These are phyloP conservation scores for Psittacula echo DNA, from an alignment of 2,797 vertebrate species.

Conservation along the genomic window DNA sequence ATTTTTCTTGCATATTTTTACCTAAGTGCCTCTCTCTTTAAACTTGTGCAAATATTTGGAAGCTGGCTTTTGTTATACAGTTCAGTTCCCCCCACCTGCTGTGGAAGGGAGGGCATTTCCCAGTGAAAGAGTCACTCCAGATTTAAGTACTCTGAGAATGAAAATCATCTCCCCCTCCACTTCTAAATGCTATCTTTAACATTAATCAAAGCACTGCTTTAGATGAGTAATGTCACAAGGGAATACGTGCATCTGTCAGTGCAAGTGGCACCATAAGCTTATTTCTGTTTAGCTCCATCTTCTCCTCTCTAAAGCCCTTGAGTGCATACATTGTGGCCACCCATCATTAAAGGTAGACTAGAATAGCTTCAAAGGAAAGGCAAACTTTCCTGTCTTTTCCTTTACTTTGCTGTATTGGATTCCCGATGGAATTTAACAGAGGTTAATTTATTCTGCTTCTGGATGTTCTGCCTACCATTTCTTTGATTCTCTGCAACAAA, in stretches of 20 bases:
- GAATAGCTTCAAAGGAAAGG: not conserved
- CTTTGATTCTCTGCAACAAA: conserved; percentile 11
- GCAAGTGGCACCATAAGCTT: not conserved
- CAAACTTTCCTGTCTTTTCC: not conserved
- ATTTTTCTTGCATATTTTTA: not conserved
- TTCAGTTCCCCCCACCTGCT: not conserved
- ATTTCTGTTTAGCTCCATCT: not conserved
- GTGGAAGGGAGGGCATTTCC: not conserved
- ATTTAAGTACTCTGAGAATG: not conserved
- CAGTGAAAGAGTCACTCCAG: not conserved
- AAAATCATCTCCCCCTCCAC: not conserved
- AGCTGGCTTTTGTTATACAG: not conserved
- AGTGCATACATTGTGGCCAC: too few relatives aligned
- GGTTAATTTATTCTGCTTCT: conserved; percentile 1
- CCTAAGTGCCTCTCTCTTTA: not conserved
- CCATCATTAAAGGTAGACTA: not conserved
- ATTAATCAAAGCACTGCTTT: not conserved
- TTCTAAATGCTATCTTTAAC: not conserved
- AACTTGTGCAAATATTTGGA: not conserved
- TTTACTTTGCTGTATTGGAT: not conserved
- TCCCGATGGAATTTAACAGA: not conserved
- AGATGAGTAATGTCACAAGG: not conserved
- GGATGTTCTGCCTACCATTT: not conserved
- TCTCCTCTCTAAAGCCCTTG: not conserved
- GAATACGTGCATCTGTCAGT: not conserved